Evolutionary conservation across 2,888 invertebrate genomes (phyloP).

Genomic region (Myopa testacea): DNA sequence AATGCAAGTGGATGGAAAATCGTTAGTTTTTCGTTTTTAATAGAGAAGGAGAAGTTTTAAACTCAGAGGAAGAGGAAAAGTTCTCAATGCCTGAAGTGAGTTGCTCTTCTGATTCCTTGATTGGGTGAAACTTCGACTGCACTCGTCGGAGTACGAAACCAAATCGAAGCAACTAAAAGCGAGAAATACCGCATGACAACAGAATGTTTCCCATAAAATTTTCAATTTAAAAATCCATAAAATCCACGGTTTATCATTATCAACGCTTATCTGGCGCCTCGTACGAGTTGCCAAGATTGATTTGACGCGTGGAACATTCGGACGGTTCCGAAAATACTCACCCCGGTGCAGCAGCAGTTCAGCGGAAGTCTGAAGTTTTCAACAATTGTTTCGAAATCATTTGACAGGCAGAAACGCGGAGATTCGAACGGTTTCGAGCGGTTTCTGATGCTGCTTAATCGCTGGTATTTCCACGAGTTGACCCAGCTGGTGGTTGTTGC

Average conservation of each 20-base stretch:
- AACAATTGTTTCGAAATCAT: constrained; percentile 10
- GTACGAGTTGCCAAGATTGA: constrained; percentile 25
- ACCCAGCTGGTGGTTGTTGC: background rate
- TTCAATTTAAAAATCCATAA: constrained; percentile 19
- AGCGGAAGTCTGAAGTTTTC: background rate
- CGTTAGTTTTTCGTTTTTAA: constrained; percentile 38
- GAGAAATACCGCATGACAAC: background rate
- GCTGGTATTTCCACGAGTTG: background rate
- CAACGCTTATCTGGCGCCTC: constrained; percentile 26
- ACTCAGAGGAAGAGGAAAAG: background rate
- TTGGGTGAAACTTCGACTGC: too few relatives aligned
- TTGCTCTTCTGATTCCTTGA: too few relatives aligned
- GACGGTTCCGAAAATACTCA: constrained; percentile 16
- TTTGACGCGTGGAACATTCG: constrained; percentile 26
- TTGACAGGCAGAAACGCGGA: background rate
- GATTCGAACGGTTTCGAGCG: background rate
- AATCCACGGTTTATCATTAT: constrained; percentile 6
- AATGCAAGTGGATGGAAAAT: constrained; percentile 47
- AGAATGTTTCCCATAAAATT: constrained; percentile 28
- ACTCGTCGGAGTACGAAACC: background rate
- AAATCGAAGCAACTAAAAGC: background rate
- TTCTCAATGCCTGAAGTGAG: too few relatives aligned
- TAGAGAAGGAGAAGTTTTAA: too few relatives aligned
- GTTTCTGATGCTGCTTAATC: constrained; percentile 6
- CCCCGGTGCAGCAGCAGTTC: background rate